Evolutionary conservation across 2,113 vertebrate genomes (phyloP).

Genomic region (Manacus vitellinus): DNA sequence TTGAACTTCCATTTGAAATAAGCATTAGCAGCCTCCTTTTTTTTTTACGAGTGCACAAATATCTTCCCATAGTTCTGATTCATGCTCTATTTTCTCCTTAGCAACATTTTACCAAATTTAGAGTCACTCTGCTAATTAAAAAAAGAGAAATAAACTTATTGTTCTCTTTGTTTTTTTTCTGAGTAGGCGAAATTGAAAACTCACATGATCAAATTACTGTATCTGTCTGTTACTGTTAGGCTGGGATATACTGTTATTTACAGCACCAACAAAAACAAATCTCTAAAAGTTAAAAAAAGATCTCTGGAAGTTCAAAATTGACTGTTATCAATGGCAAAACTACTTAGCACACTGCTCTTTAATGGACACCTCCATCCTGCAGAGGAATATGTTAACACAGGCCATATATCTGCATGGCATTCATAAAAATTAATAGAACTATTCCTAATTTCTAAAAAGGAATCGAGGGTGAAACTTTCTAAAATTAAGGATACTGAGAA

Average conservation of each 20-base stretch:
- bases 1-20: constrained; percentile 49
- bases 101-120: constrained; percentile 31
- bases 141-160: constrained; percentile 10
- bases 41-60: not conserved
- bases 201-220: not conserved
- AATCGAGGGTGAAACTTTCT: accelerated
- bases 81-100: not conserved
- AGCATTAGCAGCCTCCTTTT: not conserved
- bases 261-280: not conserved
- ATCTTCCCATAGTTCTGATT: not conserved
- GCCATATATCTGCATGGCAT: not conserved
- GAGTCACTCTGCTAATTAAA: not conserved
- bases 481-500: not conserved
- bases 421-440: not conserved
- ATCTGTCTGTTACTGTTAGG: not conserved
- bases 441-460: not conserved
- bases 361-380: not conserved
- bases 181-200: not conserved
- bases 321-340: not conserved
- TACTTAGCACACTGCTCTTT: not conserved
- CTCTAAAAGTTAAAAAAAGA: not conserved
- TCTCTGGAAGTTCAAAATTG: not conserved
- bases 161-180: constrained; percentile 9
- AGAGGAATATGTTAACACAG: not conserved
- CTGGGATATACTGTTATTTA: not conserved